These are phyloP conservation scores for Bubo blakistoni DNA, from an alignment of 2,113 vertebrate genomes.

Conservation along the genomic window DNA sequence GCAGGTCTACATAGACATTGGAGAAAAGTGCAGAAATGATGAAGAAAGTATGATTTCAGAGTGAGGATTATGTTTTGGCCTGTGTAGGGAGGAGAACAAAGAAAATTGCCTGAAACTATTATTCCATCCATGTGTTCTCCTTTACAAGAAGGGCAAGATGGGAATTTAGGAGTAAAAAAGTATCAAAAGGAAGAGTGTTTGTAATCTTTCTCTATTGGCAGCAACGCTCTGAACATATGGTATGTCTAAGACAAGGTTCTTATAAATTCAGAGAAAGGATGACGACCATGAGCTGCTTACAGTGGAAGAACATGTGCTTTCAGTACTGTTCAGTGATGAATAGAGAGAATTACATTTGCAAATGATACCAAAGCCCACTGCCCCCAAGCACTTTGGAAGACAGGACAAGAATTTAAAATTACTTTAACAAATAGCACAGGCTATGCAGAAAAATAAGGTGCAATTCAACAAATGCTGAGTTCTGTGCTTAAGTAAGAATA, in stretches of 20 bases:
- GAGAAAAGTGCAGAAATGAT: background rate
- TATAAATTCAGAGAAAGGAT: background rate
- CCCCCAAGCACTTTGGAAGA: conserved; percentile 13
- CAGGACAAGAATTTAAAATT: conserved; percentile 47
- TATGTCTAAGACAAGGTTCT: conserved; percentile 37
- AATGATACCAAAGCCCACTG: conserved; percentile 22
- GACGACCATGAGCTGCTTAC: conserved; percentile 18
- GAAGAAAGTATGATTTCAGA: background rate
- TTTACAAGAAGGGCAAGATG: background rate
- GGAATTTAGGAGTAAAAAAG: background rate
- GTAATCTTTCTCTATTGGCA: conserved; percentile 44
- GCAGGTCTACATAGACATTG: background rate
- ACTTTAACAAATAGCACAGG: conserved; percentile 3
- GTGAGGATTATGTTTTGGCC: background rate
- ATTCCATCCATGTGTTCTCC: background rate
- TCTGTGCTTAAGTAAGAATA: background rate
- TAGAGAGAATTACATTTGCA: conserved; percentile 50
- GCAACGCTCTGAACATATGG: conserved; percentile 41
- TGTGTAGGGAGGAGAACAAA: background rate
- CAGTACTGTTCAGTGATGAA: conserved; percentile 24
- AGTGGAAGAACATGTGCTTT: conserved; percentile 48
- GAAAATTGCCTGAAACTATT: background rate
- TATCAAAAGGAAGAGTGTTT: background rate
- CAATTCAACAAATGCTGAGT: background rate
- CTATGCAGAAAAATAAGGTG: background rate